Evolutionary conservation across 2,113 vertebrate genomes (phyloP).

Genomic region (Eptesicus fuscus): DNA sequence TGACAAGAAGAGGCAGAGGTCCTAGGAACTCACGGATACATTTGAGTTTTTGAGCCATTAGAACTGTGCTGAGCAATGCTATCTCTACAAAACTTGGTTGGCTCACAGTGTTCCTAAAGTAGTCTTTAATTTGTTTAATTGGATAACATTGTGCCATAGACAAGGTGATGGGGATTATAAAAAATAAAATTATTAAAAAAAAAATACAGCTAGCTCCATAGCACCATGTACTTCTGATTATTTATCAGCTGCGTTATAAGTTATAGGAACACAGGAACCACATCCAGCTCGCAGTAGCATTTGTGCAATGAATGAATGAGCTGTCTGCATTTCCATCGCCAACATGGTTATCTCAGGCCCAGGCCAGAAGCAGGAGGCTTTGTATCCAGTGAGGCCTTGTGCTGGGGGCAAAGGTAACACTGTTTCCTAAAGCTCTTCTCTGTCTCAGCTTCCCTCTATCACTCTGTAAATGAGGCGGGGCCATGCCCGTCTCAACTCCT

Average conservation of each 20-base stretch:
- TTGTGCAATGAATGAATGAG: not conserved
- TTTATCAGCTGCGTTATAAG: not conserved
- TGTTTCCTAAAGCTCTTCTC: not conserved
- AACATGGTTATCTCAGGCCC: not conserved
- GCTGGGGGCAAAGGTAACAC: not conserved
- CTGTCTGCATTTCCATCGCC: not conserved
- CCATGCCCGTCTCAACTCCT: not conserved
- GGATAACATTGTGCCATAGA: constrained; percentile 15
- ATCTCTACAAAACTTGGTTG: not conserved
- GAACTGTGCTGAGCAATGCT: not conserved
- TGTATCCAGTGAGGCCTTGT: not conserved
- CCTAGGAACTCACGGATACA: not conserved
- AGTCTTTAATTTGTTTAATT: constrained; percentile 11
- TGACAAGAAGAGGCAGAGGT: not conserved
- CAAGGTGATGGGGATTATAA: not conserved
- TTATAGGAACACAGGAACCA: not conserved
- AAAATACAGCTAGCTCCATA: not conserved
- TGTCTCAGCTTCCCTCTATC: not conserved
- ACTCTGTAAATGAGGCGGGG: not conserved
- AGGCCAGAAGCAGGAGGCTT: not conserved
- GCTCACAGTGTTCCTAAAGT: not conserved
- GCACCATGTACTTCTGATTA: not conserved
- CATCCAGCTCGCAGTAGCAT: not conserved
- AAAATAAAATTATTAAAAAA: not conserved
- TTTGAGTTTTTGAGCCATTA: not conserved